phyloP scores from a whole-genome alignment of 2,888 invertebrate genomes.

The Tachina lurida region DNA sequence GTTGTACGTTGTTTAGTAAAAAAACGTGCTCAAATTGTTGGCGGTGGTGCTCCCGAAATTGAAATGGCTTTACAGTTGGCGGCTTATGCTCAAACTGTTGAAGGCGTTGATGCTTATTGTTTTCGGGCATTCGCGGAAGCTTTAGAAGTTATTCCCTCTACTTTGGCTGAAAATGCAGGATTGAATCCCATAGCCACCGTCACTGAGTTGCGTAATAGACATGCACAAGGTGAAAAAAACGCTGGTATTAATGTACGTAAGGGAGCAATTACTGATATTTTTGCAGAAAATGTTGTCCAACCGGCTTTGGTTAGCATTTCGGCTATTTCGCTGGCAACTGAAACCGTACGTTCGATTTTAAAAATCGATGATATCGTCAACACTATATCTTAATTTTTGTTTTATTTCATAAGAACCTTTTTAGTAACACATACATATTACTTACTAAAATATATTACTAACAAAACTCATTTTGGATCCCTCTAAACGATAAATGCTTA shows the following conservation, averaged over 20 bases:
- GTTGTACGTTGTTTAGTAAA: conserved; percentile 98
- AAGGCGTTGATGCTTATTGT: conserved; percentile 97
- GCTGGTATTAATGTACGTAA: conserved; percentile 98
- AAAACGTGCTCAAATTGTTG: conserved; percentile 94
- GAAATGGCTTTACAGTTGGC: conserved; percentile 94
- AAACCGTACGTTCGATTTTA: conserved; percentile 98
- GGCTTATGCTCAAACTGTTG: conserved; percentile 90
- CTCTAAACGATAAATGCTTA: too few species aligned
- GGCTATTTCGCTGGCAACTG: conserved; percentile 96
- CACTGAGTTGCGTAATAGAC: conserved; percentile 96
- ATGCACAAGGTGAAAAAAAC: conserved; percentile 92
- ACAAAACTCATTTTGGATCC: too few species aligned
- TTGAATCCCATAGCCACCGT: conserved; percentile 97
- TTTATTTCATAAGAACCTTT: not conserved
- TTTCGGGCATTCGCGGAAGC: conserved; percentile 97
- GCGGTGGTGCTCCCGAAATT: conserved; percentile 99
- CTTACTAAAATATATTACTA: not conserved
- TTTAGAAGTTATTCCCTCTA: conserved; percentile 95
- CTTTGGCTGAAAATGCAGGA: conserved; percentile 94
- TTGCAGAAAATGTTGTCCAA: conserved; percentile 98
- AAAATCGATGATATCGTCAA: conserved; percentile 99
- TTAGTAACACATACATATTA: not conserved
- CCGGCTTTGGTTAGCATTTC: conserved; percentile 97
- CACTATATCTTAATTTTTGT: conserved; percentile 63
- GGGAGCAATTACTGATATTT: conserved; percentile 97